Base-by-base conservation (phyloP, 2,888 invertebrate species). In the Chalcosyrphus nemorum region DNA sequence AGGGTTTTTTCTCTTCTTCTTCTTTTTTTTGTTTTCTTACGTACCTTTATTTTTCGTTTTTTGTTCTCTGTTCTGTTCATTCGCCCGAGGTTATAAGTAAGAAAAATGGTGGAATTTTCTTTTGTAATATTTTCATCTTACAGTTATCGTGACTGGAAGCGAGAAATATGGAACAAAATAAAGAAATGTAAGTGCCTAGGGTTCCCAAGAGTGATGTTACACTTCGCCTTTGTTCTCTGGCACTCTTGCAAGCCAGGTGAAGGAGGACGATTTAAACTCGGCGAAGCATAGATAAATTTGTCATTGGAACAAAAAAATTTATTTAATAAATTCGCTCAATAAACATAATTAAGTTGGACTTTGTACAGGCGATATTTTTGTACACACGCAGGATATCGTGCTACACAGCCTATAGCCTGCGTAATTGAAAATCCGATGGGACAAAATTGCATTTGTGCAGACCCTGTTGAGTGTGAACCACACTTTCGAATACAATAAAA, bases 91-190 rank as follows among this genome's bases (percentile, higher is more conserved):
- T 84, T 80, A 70, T 80, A 84, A 80, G 80, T 80, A 80, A 80
- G 84, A 80, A 70, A 70, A 84, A 80, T 84, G 68, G 74, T 70
- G 72, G 74, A 80, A 74, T 80, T 80, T 70, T 52, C 57, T 61
- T n/a, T 80, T 74, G 54, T 74, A 80, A 84, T 75, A 80, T 84
- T 80, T 84, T 84, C 80, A 80, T 84, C 84, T 80, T 70, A 70
- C 68, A 63, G 78, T 74, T 80, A 84, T 80, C 84, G 80, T 84
- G 84, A 80, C 80, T 84, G 68, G 68, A 80, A 80, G 80, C 63
- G 43, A 75, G 57, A 80, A 80, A 75, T 84, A 63, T 81, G 66
- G 50, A 50, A 63, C 61, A 68, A 68, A 78, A 80, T 80, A 74
- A 52, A 50, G 57, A 54, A 80, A 75, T 66, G 47, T 68, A 50